These are phyloP conservation scores for Mandrillus leucophaeus DNA, from an alignment of 2,113 vertebrate genomes.

Conservation along the genomic window DNA sequence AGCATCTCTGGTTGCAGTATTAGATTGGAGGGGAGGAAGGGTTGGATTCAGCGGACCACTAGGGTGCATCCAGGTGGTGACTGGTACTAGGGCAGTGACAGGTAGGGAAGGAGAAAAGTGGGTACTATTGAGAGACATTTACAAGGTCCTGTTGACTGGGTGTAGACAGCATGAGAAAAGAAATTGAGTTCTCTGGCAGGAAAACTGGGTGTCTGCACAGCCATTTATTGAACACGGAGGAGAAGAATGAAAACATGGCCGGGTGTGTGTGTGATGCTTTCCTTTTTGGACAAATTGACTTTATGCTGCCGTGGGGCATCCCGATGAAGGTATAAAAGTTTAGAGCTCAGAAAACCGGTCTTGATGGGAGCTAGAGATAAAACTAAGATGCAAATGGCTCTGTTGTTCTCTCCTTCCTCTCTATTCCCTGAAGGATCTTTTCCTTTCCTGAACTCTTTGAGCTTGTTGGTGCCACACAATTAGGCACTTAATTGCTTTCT, in stretches of 20 bases:
- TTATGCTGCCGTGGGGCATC: neutral
- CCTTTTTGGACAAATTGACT: neutral
- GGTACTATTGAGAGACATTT: neutral
- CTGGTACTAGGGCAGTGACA: neutral
- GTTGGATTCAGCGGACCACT: neutral
- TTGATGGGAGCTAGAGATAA: neutral
- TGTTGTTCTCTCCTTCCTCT: neutral
- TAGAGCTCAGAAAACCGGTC: neutral
- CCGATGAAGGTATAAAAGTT: neutral
- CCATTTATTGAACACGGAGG: neutral
- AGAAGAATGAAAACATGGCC: no score
- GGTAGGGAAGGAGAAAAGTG: neutral
- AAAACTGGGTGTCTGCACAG: neutral
- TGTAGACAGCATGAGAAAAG: neutral
- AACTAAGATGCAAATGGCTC: neutral
- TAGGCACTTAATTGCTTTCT: slow-evolving; percentile 75
- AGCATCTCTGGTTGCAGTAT: neutral
- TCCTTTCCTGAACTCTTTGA: slow-evolving; percentile 46
- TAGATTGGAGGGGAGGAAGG: neutral
- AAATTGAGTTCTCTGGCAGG: accelerated
- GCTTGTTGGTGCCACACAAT: slow-evolving; percentile 77
- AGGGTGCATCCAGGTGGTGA: neutral
- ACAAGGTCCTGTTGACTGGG: neutral
- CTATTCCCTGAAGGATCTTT: slow-evolving; percentile 40
- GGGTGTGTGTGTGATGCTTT: neutral